A percentile compares a stretch with the other conserved stretches of the same genome.
These are phyloP conservation scores for Aphodius granarius DNA, from an alignment of 2,888 invertebrate genomes.

Conservation along the genomic window DNA sequence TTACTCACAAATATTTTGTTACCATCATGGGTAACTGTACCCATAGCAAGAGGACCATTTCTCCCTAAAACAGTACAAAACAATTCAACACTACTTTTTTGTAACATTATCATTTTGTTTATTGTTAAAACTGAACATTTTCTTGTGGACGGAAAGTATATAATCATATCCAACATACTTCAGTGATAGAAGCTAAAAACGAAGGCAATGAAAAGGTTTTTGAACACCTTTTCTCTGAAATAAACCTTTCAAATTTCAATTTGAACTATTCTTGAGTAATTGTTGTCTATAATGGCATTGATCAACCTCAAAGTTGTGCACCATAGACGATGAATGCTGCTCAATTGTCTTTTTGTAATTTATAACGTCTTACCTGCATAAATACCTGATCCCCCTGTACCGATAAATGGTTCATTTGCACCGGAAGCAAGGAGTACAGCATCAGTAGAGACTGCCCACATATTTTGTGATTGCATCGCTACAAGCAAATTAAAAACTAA, in stretches of 20 bases:
- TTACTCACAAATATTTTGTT: constrained; percentile 25
- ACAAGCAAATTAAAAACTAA: constrained; percentile 30
- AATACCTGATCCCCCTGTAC: constrained; percentile 76
- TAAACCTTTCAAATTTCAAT: too few species aligned
- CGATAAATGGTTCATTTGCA: constrained; percentile 63
- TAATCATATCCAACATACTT: too few species aligned
- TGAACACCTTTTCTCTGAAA: too few species aligned
- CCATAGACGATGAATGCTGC: too few species aligned
- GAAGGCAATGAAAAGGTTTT: too few species aligned
- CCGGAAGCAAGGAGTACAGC: constrained; percentile 74
- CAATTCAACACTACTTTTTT: too few species aligned
- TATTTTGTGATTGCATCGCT: constrained; percentile 69
- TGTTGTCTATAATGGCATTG: too few species aligned
- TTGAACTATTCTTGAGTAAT: too few species aligned
- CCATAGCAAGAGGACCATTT: constrained; percentile 22
- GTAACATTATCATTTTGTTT: too few species aligned
- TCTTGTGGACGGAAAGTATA: too few species aligned
- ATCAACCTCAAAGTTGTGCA: too few species aligned
- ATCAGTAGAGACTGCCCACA: constrained; percentile 68
- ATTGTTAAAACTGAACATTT: too few species aligned
- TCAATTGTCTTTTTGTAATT: not conserved
- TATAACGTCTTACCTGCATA: not conserved
- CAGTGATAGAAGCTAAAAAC: not conserved
- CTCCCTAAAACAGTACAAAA: constrained; percentile 22
- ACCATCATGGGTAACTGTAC: constrained; percentile 17